Percentiles rank a stretch among this genome's conserved stretches.
Conservation (phyloP, 2,888 invertebrate genomes). For the Drosophila limbata region DNA sequence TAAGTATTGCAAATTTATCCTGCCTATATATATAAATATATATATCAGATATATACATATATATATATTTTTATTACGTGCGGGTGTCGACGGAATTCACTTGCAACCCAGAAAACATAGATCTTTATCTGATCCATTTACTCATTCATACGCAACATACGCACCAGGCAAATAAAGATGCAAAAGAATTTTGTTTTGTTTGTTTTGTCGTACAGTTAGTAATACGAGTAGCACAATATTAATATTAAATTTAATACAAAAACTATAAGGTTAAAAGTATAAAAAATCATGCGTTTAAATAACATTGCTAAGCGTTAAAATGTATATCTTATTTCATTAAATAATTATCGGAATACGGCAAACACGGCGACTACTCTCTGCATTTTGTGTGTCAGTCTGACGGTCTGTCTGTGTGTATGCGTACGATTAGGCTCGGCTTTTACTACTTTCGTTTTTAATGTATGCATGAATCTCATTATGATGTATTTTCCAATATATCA, state of each 20-base stretch:
- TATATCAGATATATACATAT: not conserved
- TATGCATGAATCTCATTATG: conserved; percentile 13
- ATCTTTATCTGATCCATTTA: conserved; percentile 9
- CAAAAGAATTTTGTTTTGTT: conserved; percentile 15
- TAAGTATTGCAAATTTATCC: not conserved
- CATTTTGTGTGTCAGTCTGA: not conserved
- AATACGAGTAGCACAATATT: conserved; percentile 55
- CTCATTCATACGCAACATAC: conserved; percentile 42
- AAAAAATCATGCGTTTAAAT: conserved; percentile 61
- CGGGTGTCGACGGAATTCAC: not conserved
- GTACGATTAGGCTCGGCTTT: not conserved
- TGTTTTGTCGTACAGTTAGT: conserved; percentile 43
- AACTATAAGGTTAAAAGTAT: conserved; percentile 48
- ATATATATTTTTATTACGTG: not conserved
- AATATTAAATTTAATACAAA: conserved; percentile 52
- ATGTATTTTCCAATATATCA: not conserved
- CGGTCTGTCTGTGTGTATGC: conserved; percentile 11
- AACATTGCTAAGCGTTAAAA: conserved; percentile 53
- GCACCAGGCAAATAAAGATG: conserved; percentile 41
- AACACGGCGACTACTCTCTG: conserved; percentile 26
- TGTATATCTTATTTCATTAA: conserved; percentile 49
- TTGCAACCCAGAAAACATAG: not conserved
- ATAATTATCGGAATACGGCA: conserved; percentile 48
- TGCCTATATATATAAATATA: not conserved
- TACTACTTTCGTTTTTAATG: not conserved